phyloP scores from a whole-genome alignment of 1,140 invertebrate genomes.

The Platyscapa corneri region DNA sequence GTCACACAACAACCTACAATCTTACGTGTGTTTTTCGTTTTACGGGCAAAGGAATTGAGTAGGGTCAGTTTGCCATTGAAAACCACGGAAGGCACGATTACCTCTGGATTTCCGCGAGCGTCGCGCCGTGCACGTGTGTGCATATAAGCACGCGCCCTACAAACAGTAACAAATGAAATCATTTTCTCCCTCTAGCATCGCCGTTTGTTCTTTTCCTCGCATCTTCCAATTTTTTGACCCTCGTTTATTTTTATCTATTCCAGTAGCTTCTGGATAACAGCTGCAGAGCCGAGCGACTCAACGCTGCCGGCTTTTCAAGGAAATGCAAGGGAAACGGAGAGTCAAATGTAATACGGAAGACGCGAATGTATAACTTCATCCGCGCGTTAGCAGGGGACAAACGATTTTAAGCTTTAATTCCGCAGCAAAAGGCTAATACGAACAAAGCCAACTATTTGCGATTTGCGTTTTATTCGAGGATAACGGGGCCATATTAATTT shows the following conservation, averaged over 20 bases:
- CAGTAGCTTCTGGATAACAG: background rate
- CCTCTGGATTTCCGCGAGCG: background rate
- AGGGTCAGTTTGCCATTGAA: slow-evolving; percentile 26
- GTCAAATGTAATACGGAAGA: background rate
- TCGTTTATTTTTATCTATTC: slow-evolving; percentile 13
- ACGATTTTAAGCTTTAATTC: slow-evolving; percentile 13
- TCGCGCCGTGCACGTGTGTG: too few relatives aligned
- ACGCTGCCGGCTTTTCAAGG: background rate
- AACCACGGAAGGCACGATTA: background rate
- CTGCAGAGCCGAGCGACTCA: too few relatives aligned
- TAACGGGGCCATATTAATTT: background rate
- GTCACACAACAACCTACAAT: background rate
- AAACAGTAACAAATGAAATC: background rate
- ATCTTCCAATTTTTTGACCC: slow-evolving; percentile 25
- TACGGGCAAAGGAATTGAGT: slow-evolving; percentile 28
- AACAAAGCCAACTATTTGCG: background rate
- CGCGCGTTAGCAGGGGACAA: background rate
- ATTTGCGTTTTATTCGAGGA: too few relatives aligned
- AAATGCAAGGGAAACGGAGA: background rate
- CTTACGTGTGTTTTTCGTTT: background rate
- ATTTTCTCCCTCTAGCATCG: background rate
- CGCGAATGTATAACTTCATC: background rate
- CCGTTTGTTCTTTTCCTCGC: background rate
- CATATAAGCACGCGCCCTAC: background rate
- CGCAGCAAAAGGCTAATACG: background rate